Conservation (phyloP, 2,113 vertebrate species). For the Cnemophilus loriae region DNA sequence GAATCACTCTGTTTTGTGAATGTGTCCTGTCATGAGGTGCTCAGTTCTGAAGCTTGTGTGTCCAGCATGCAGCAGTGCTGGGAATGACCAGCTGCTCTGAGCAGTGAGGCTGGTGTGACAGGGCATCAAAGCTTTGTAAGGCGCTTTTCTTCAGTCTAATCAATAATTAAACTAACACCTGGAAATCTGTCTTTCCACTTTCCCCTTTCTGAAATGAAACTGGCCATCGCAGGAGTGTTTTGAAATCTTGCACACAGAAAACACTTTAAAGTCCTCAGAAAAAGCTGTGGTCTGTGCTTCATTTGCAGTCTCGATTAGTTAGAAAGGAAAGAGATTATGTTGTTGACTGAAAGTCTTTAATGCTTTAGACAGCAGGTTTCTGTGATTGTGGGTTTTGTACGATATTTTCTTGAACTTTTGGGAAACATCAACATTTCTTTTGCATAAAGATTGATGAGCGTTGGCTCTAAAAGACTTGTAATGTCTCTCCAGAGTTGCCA, state of each 20-base stretch:
- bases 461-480: neutral
- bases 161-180: neutral
- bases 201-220: neutral
- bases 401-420: neutral
- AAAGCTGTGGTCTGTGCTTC: neutral
- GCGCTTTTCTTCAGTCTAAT: neutral
- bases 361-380: neutral
- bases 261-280: neutral
- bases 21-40: neutral
- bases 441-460: accelerated
- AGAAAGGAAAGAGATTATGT: neutral
- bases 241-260: neutral
- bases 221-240: neutral
- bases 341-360: neutral
- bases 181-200: neutral
- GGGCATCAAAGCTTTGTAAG: neutral
- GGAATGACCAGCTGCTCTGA: neutral
- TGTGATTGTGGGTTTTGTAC: neutral
- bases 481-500: neutral
- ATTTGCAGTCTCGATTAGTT: neutral
- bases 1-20: neutral
- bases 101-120: accelerated
- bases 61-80: accelerated
- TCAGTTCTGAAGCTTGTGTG: neutral
- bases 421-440: neutral